Evolutionary conservation across 2,113 vertebrate genomes (phyloP).

Genomic region (Gyps fulvus): DNA sequence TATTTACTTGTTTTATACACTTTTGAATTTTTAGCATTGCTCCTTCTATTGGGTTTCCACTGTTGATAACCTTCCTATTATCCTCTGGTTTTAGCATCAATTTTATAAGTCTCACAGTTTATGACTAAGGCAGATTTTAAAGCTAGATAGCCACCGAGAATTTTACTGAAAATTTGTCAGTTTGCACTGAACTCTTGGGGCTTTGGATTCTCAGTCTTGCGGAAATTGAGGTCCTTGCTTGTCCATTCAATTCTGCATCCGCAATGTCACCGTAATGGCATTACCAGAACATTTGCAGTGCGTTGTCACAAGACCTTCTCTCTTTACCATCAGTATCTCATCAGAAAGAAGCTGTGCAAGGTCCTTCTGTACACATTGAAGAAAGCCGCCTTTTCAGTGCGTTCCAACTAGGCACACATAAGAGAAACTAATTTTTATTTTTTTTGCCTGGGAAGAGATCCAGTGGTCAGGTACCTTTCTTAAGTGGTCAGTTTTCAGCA

Average conservation of each 20-base stretch:
- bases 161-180: neutral
- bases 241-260: neutral
- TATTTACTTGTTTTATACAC: neutral
- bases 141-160: neutral
- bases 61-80: neutral
- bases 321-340: neutral
- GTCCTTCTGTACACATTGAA: neutral
- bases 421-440: neutral
- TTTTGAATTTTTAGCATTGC: neutral
- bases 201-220: neutral
- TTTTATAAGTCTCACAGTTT: neutral
- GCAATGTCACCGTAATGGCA: neutral
- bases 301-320: neutral
- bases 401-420: neutral
- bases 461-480: neutral
- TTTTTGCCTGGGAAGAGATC: neutral
- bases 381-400: neutral
- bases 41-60: neutral
- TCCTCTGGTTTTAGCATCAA: neutral
- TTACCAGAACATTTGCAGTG: neutral
- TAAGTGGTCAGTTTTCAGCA: neutral
- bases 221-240: neutral
- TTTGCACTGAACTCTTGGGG: neutral
- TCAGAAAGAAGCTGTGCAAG: neutral
- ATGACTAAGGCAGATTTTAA: neutral